Evolutionary conservation across 2,888 invertebrate species (phyloP), one percentile per base, ranked within the genome.

Genomic region (Eupelmus urozonus): DNA sequence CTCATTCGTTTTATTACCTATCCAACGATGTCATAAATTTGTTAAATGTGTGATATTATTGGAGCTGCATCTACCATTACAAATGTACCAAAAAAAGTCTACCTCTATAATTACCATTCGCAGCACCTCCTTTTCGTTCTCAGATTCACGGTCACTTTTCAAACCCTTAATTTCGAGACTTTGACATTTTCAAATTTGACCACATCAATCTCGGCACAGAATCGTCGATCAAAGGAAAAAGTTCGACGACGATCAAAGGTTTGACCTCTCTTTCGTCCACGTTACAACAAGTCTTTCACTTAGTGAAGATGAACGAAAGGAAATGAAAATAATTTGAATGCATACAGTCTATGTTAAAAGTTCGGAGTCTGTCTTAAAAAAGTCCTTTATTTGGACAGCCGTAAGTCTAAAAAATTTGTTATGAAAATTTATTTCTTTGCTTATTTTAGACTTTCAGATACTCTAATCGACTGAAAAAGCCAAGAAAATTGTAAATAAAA

Each of bases 131-230:
- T 59, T 75, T 71, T 69, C 60, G n/a, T 53, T 67, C 16, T 45
- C 60, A 2, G 11, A 13, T n/a, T 27, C 45, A 9, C 45, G 25
- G 29, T 69, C 62, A 63, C 66, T 79, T 71, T 79, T 62, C 62
- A 40, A 49, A 71, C 40, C 23, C 34, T 67, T 65, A 69, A 63
- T 77, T 71, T 71, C 20, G 40, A 60, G 55, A 67, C 60, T 70
- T 75, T 70, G 79, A 75, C 79, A 67, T 67, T 79, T 79, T 76
- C 60, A 79, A 79, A 79, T 79, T 71, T 75, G 27, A 75, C n/a
- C 18, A 23, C 66, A 79, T 71, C 60, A 71, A 79, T 79, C 59
- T 75, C 63, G 40, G 0, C 60, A 45, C 40, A 55, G 20, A 65
- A 63, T 73, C 74, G 67, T 66, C 71, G 71, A 66, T 71, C 71